Evolutionary conservation across 1,140 invertebrate genomes (phyloP), one percentile per base, ranked within the genome.

Genomic region (Caenorhabditis latens): DNA sequence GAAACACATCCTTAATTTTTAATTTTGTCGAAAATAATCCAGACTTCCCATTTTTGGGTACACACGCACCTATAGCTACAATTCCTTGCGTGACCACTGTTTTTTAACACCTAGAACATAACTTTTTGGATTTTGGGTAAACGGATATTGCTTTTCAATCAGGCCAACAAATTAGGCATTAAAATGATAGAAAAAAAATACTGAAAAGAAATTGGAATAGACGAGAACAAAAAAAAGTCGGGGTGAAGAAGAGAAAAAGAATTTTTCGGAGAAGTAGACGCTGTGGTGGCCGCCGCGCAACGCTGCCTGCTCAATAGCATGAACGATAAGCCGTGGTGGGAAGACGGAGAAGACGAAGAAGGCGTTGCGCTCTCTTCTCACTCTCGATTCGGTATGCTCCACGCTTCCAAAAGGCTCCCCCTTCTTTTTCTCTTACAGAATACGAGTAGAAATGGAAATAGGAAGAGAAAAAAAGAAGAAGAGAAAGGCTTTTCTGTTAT

Each of bases 251-350:
- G 46, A 79, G 19, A 46, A 65, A 65, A 43, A 50, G 19, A 50
- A 63, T 32, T 63, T 40, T 79, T 79, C 19, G 21, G 46, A 79
- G 71, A 79, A 79, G 71, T 50, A n/a, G 65, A 19, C 14, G 42
- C 46, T 11, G 19, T 79, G 42, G 19, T 79, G 42, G 67, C 43
- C 16, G 71, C 46, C 8, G 46, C 46, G 71, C 71, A 79, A 79
- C 71, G 71, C 71, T 50, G 71, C 71, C 71, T 79, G 46, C 71
- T 79, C 71, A 50, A 79, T 50, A 79, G 71, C 71, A 79, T n/a
- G 71, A n/a, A 79, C 71, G 43, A 84, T 84, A 63, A 84, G 83
- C 53, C 40, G 55, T 58, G 11, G 83, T 61, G 83, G 83, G 55
- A 58, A 58, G 75, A 82, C 8, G 16, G 50, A 43, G 24, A 58